Base-by-base conservation (phyloP, 1,140 invertebrate species). In the Drosophila micromelanica region DNA sequence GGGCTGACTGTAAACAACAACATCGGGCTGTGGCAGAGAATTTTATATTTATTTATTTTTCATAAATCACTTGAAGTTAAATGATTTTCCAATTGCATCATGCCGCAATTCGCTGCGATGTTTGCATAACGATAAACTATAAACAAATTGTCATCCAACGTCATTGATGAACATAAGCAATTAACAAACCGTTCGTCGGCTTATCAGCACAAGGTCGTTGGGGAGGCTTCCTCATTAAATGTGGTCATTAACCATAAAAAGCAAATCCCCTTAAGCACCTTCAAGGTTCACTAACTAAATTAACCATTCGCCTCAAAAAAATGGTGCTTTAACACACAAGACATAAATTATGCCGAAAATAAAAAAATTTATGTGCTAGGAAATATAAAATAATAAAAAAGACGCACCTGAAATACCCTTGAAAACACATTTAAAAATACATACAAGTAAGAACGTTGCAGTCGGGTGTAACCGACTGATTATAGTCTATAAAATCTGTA, bases 61-160 rank as follows among this genome's bases (percentile, higher is more conserved):
- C 52, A 65, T 57, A 57, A 52, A 61, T 43, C 40, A 49, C n/a
- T 13, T 35, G 9, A 46, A 12, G 13, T 52, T 37, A 62, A 70
- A 74, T 74, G 65, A 52, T 62, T 57, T 57, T 74, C 30, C 65
- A 74, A 70, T 74, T 74, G 67, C 65, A 61, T 69, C 71, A 70
- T 59, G 38, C 27, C 5, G 32, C 49, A 43, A 62, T 45, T 54
- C 12, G 38, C 13, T 43, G 8, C 9, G 52, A 43, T 61, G 45
- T 74, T 63, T 74, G 45, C 59, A 70, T 70, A 59, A 70, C 52
- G 46, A 51, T 51, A 49, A 73, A 48, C 13, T 20, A 17, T 46
- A 38, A 68, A 51, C 49, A 42, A 55, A 73, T 43, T 15, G 57
- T 38, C 54, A 62, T 46, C 8, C n/a, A 35, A 51, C 38, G 52